Evolutionary conservation across 2,113 vertebrate genomes (phyloP).

Genomic region (Phrynosoma platyrhinos): DNA sequence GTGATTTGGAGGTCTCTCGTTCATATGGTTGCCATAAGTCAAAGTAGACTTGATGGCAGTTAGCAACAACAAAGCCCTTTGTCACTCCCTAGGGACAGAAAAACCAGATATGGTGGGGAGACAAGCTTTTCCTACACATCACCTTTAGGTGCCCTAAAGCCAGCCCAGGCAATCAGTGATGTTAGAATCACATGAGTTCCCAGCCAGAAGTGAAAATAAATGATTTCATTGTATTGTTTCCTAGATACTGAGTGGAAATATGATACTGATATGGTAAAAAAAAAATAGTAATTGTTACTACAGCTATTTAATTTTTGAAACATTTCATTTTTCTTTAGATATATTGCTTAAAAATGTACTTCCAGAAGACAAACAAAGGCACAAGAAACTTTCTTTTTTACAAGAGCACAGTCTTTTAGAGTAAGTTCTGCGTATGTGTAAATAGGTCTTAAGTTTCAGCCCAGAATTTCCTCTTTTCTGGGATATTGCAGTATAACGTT

Average conservation of each 20-base stretch:
- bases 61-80: no score
- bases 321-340: conserved; percentile 72
- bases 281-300: not conserved
- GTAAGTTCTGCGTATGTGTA: conserved; percentile 72
- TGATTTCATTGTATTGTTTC: not conserved
- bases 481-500: not conserved
- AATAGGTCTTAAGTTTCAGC: not conserved
- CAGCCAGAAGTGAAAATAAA: not conserved
- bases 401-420: conserved; percentile 81
- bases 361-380: conserved; percentile 79
- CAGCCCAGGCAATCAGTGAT: no score
- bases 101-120: not conserved
- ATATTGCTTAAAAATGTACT: conserved; percentile 76
- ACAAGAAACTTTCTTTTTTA: conserved; percentile 87
- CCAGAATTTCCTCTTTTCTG: not conserved
- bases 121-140: not conserved
- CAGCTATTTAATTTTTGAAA: not conserved
- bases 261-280: conserved; percentile 16
- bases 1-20: no score
- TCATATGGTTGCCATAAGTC: no score
- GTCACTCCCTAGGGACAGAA: not conserved
- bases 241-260: conserved; percentile 8
- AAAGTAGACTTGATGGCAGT: no score
- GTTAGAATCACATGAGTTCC: not conserved
- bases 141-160: not conserved